A percentile compares a stretch with the other conserved stretches of the same genome.
Evolutionary conservation across 1,140 invertebrate species (phyloP).

Genomic region (Lanistes nyassanus): DNA sequence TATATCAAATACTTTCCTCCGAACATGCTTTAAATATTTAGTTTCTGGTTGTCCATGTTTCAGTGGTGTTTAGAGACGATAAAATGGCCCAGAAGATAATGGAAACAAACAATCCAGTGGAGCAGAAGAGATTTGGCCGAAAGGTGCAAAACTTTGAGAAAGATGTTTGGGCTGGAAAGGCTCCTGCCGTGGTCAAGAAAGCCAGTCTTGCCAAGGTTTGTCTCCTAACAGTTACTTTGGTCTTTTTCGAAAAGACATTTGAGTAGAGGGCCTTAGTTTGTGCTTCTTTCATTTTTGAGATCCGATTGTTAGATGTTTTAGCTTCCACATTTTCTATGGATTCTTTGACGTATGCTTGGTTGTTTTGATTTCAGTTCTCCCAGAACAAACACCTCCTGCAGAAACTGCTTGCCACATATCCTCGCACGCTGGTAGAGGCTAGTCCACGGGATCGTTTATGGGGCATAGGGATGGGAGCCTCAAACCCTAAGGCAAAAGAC

Average conservation of each 20-base stretch:
- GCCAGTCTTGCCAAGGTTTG: constrained; percentile 20
- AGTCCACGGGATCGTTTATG: constrained; percentile 61
- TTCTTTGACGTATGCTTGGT: neutral
- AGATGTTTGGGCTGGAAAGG: constrained; percentile 37
- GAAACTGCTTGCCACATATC: constrained; percentile 48
- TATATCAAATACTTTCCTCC: neutral
- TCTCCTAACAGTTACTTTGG: neutral
- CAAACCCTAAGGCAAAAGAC: constrained; percentile 49
- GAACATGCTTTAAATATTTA: neutral
- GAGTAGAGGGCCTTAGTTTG: too few species aligned
- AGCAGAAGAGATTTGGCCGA: constrained; percentile 45
- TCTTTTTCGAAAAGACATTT: too few species aligned
- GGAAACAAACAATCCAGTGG: constrained; percentile 30
- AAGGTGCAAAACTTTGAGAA: constrained; percentile 43
- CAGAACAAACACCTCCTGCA: constrained; percentile 54
- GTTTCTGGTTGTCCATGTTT: constrained; percentile 27
- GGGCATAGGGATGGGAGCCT: constrained; percentile 59
- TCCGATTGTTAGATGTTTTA: neutral
- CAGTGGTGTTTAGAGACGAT: constrained; percentile 45
- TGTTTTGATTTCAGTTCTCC: constrained; percentile 52
- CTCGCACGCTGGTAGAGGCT: constrained; percentile 57
- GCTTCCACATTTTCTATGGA: too few species aligned
- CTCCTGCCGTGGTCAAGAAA: constrained; percentile 41
- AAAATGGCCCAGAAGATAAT: constrained; percentile 40
- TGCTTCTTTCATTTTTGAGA: too few species aligned